Percentiles rank a stretch among this genome's conserved stretches.
Conservation (phyloP, 2,888 invertebrate species). For the Blastobasis lacticolella region DNA sequence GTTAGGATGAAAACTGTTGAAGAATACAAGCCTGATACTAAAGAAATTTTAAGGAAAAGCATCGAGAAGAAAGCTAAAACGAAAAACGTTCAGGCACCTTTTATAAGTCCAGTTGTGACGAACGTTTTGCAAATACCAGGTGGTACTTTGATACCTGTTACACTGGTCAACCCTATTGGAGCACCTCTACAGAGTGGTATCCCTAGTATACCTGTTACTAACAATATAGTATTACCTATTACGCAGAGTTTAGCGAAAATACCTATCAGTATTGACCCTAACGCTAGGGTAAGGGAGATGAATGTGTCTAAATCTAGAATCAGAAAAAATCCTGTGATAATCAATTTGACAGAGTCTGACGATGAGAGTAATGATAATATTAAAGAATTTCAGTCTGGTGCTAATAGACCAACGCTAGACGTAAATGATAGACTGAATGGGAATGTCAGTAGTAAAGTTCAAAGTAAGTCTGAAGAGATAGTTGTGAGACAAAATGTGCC, state of each 20-base stretch:
- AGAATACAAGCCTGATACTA: slow-evolving; percentile 41
- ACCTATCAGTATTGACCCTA: not conserved
- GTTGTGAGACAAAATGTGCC: not conserved
- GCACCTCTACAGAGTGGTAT: not conserved
- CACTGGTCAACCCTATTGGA: slow-evolving; percentile 21
- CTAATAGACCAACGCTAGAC: not conserved
- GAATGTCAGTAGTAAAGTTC: not conserved
- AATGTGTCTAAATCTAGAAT: not conserved
- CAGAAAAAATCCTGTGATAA: not conserved
- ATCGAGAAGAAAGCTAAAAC: not conserved
- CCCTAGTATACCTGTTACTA: not conserved
- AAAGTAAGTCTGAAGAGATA: not conserved
- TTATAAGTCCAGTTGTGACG: slow-evolving; percentile 17
- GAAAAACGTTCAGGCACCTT: slow-evolving; percentile 3
- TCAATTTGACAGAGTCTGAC: not conserved
- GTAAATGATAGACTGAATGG: not conserved
- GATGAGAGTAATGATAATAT: not conserved
- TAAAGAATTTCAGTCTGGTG: not conserved
- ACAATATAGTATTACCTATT: not conserved
- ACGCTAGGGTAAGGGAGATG: not conserved
- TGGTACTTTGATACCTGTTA: slow-evolving; percentile 49
- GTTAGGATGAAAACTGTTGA: slow-evolving; percentile 40
- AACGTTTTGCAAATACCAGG: slow-evolving; percentile 29
- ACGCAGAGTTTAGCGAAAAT: not conserved
- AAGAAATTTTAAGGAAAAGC: slow-evolving; percentile 38